phyloP scores from a whole-genome alignment of 2,888 invertebrate species.

The Lasiommata megera region DNA sequence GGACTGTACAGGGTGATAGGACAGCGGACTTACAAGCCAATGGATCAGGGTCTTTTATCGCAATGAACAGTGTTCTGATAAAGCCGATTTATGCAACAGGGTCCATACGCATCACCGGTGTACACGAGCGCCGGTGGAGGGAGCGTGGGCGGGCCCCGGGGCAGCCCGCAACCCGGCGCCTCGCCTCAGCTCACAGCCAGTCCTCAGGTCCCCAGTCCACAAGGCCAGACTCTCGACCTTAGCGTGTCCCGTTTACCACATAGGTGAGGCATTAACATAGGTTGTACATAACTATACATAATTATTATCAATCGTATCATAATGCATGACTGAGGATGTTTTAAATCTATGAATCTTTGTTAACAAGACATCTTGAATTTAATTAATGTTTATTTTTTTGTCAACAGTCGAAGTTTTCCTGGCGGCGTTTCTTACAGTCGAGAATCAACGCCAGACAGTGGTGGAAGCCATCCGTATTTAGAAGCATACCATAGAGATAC shows the following conservation, averaged over 20 bases:
- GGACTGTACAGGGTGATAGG: background rate
- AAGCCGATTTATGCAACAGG: constrained; percentile 79
- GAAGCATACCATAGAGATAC: constrained; percentile 92
- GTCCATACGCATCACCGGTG: constrained; percentile 88
- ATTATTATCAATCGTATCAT: background rate
- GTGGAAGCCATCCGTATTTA: constrained; percentile 91
- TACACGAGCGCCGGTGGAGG: constrained; percentile 89
- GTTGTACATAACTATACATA: constrained; percentile 1
- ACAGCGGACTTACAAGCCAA: constrained; percentile 10
- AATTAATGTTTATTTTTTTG: constrained; percentile 6
- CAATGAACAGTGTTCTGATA: constrained; percentile 30
- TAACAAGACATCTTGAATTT: too few relatives aligned
- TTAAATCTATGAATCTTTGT: background rate
- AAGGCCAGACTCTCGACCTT: constrained; percentile 94
- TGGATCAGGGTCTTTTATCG: constrained; percentile 17
- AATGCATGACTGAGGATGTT: background rate
- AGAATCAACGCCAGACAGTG: constrained; percentile 94
- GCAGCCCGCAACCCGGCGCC: constrained; percentile 92
- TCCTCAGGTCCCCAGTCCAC: constrained; percentile 94
- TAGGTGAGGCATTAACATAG: constrained; percentile 82
- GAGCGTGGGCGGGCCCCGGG: constrained; percentile 85
- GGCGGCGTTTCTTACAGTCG: constrained; percentile 89
- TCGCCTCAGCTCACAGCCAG: constrained; percentile 91
- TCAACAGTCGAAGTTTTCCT: constrained; percentile 80
- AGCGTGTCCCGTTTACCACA: constrained; percentile 93